Evolutionary conservation across 2,888 invertebrate species (phyloP).

Genomic region (Ptychoptera albimana): DNA sequence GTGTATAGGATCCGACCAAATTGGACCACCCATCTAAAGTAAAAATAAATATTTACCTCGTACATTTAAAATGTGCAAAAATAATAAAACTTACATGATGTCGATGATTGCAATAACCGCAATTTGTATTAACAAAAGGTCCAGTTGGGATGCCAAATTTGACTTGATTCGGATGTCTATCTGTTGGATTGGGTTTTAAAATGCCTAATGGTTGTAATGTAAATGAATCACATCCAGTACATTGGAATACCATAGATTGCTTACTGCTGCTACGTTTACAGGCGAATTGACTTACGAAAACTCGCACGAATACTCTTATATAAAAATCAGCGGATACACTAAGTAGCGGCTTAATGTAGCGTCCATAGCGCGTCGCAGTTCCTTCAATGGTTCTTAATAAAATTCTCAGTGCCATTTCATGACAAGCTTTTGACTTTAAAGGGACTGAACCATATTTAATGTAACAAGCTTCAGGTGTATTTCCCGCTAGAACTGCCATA

Average conservation of each 20-base stretch:
- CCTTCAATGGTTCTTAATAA: slow-evolving; percentile 77
- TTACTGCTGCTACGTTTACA: slow-evolving; percentile 84
- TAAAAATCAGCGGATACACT: slow-evolving; percentile 95
- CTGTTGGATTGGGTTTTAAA: slow-evolving; percentile 38
- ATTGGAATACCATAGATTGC: slow-evolving; percentile 74
- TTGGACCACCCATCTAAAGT: slow-evolving; percentile 72
- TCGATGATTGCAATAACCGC: slow-evolving; percentile 58
- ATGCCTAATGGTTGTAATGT: slow-evolving; percentile 61
- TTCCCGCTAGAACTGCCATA: slow-evolving; percentile 91
- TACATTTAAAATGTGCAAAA: background rate
- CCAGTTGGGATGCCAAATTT: slow-evolving; percentile 54
- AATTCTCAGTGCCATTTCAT: slow-evolving; percentile 95
- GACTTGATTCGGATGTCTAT: slow-evolving; percentile 37
- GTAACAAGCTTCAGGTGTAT: slow-evolving; percentile 86
- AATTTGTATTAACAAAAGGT: slow-evolving; percentile 47
- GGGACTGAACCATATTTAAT: slow-evolving; percentile 88
- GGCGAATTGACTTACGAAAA: slow-evolving; percentile 61
- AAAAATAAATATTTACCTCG: background rate
- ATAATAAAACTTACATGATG: slow-evolving; percentile 44
- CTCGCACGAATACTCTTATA: slow-evolving; percentile 77
- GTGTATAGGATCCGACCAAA: slow-evolving; percentile 85
- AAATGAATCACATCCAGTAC: slow-evolving; percentile 74
- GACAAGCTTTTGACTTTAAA: slow-evolving; percentile 70
- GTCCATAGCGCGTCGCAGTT: slow-evolving; percentile 83
- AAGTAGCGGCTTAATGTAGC: slow-evolving; percentile 80